phyloP scores from a whole-genome alignment of 1,140 invertebrate genomes.

The Brachionus plicatilis region DNA sequence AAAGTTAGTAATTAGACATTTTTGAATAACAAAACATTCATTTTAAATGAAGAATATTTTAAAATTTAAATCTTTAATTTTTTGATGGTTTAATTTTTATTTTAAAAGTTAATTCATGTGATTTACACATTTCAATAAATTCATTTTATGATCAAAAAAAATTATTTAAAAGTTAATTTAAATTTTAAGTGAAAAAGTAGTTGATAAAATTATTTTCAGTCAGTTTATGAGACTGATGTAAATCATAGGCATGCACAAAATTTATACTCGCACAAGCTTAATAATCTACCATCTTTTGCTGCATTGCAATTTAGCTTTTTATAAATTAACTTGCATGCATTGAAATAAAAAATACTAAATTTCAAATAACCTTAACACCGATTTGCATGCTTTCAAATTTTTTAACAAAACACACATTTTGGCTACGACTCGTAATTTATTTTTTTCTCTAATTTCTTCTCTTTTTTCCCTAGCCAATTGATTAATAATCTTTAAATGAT shows the following conservation, averaged over 20 bases:
- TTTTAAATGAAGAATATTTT: too few relatives aligned
- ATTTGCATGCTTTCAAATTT: constrained; percentile 31
- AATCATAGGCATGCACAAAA: not conserved
- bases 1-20: too few relatives aligned
- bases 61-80: too few relatives aligned
- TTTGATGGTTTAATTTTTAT: too few relatives aligned
- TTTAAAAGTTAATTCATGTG: too few relatives aligned
- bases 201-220: not conserved
- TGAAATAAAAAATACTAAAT: not conserved
- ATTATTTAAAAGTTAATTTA: not conserved
- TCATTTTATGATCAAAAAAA: not conserved
- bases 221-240: not conserved
- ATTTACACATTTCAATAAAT: too few relatives aligned
- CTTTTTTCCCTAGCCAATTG: not conserved
- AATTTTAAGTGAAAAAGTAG: not conserved
- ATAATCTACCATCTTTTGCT: not conserved
- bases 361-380: constrained; percentile 36
- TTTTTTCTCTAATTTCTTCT: constrained; percentile 13
- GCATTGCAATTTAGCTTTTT: constrained; percentile 5
- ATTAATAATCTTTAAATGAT: not conserved
- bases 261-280: not conserved
- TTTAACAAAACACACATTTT: not conserved
- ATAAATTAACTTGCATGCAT: not conserved
- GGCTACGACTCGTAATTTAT: not conserved
- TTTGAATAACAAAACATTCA: too few relatives aligned